These are phyloP conservation scores for Cotesia glomerata DNA, from an alignment of 1,140 invertebrate genomes.

Conservation along the genomic window DNA sequence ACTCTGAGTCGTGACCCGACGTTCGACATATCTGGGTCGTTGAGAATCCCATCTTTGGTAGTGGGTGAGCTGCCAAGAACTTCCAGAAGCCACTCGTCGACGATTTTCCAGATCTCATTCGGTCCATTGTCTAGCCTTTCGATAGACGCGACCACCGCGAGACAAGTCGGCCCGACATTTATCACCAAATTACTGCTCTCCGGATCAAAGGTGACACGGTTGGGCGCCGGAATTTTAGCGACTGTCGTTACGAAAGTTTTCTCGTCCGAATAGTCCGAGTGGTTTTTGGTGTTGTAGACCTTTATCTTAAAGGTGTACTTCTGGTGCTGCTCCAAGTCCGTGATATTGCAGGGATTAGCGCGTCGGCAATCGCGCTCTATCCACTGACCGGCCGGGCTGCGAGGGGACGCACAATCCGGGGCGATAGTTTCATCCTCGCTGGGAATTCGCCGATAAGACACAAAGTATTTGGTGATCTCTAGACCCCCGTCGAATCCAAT, in stretches of 20 bases:
- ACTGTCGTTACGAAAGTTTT: constrained; percentile 79
- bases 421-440: constrained; percentile 67
- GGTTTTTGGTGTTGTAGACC: constrained; percentile 83
- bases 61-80: constrained; percentile 72
- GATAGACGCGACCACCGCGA: constrained; percentile 74
- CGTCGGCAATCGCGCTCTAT: constrained; percentile 82
- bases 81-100: constrained; percentile 73
- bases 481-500: constrained; percentile 89
- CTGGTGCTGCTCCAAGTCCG: constrained; percentile 81
- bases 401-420: constrained; percentile 69
- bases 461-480: constrained; percentile 83
- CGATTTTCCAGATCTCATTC: constrained; percentile 70
- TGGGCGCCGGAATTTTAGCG: constrained; percentile 80
- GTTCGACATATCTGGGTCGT: constrained; percentile 61
- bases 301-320: constrained; percentile 84
- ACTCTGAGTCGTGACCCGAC: constrained; percentile 74
- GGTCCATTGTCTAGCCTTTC: constrained; percentile 69
- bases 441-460: constrained; percentile 73
- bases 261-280: constrained; percentile 84
- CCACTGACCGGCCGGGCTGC: constrained; percentile 71
- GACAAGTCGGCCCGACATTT: constrained; percentile 76
- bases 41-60: constrained; percentile 71
- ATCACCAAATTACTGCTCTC: constrained; percentile 76
- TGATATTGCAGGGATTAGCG: constrained; percentile 87
- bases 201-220: constrained; percentile 82